Conservation (phyloP, 2,797 vertebrate species). For the Loriculus beryllinus region DNA sequence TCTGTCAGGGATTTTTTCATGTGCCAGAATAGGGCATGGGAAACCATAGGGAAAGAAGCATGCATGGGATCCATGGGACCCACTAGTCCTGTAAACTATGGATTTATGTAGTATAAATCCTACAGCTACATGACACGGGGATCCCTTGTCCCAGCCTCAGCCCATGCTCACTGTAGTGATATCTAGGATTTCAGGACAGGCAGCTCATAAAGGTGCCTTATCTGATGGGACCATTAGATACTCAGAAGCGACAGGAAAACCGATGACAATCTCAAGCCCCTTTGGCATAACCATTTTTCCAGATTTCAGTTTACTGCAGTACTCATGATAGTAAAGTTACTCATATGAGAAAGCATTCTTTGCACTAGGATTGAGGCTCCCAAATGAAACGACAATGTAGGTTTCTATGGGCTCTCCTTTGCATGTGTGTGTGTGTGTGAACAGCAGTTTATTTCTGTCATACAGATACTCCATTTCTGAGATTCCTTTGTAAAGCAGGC, state of each 20-base stretch:
- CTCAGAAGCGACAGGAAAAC: background rate
- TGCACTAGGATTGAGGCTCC: background rate
- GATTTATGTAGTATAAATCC: background rate
- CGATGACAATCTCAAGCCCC: background rate
- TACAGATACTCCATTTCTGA: conserved; percentile 17
- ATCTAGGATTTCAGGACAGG: background rate
- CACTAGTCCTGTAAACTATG: background rate
- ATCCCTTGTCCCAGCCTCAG: background rate
- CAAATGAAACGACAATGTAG: background rate
- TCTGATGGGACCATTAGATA: background rate
- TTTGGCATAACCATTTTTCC: background rate
- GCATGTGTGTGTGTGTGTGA: background rate
- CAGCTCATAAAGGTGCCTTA: background rate
- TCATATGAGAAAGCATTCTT: background rate
- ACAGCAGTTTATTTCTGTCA: conserved; percentile 33
- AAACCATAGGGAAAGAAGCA: background rate
- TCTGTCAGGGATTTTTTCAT: background rate
- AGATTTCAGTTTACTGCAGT: background rate
- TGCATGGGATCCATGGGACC: background rate
- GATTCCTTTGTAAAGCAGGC: conserved; percentile 30
- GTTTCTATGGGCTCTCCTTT: background rate
- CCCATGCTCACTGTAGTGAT: accelerated
- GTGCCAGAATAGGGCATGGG: background rate
- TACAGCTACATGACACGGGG: background rate
- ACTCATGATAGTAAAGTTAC: background rate